These are phyloP conservation scores for Phrynosoma platyrhinos DNA, from an alignment of 2,113 vertebrate genomes.

Conservation along the genomic window DNA sequence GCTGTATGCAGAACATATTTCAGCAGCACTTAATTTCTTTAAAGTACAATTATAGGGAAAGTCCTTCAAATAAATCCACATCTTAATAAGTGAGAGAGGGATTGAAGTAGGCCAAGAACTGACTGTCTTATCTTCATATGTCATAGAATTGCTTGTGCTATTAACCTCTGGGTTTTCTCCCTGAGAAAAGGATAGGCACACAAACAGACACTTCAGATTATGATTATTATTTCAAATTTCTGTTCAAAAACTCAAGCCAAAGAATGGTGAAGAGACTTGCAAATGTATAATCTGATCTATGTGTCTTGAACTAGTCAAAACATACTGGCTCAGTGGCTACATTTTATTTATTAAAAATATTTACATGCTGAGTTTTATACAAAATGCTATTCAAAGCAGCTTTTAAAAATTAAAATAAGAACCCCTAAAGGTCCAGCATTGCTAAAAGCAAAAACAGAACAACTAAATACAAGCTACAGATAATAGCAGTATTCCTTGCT, in stretches of 20 bases:
- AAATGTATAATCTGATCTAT: background rate
- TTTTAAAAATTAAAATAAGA: background rate
- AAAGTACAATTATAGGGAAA: background rate
- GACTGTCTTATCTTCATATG: background rate
- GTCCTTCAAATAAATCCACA: background rate
- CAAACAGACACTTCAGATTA: background rate
- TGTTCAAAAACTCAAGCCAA: background rate
- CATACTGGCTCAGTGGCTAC: background rate
- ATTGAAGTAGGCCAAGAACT: background rate
- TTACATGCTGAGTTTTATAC: background rate
- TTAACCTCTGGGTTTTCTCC: background rate
- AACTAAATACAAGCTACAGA: background rate
- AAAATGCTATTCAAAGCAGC: background rate
- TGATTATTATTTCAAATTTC: background rate
- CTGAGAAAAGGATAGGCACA: background rate
- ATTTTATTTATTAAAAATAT: background rate
- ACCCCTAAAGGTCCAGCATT: no score
- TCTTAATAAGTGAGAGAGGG: background rate
- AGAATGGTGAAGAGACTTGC: background rate
- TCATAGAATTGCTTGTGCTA: background rate
- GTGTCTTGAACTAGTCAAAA: background rate
- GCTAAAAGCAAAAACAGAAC: background rate
- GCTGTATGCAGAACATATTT: background rate
- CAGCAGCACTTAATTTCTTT: background rate
- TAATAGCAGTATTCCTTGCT: no score